Percentiles rank a stretch among this genome's conserved stretches.
phyloP scores from a whole-genome alignment of 2,888 invertebrate species.

The Tenthredo amoena region DNA sequence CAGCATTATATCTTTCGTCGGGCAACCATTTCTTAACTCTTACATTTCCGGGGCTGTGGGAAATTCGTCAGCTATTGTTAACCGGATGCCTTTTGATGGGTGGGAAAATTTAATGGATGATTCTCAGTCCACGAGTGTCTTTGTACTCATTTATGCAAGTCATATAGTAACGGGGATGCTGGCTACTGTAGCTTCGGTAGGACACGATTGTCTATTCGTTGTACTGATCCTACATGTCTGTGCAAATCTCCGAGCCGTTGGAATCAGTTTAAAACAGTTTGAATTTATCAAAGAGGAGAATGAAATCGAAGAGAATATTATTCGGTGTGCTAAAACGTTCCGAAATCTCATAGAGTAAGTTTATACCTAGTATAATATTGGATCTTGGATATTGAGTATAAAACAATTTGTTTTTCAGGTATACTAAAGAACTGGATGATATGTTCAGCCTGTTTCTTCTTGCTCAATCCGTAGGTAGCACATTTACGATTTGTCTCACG shows the following conservation, averaged over 20 bases:
- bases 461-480: background rate
- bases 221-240: constrained; percentile 40
- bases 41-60: background rate
- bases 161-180: background rate
- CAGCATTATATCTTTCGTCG: background rate
- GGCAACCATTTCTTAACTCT: background rate
- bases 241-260: constrained; percentile 4
- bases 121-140: background rate
- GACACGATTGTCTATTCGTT: constrained; percentile 30
- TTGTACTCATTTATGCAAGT: background rate
- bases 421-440: constrained; percentile 7
- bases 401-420: background rate
- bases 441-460: constrained; percentile 24
- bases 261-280: background rate
- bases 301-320: background rate
- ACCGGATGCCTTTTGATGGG: constrained; percentile 23
- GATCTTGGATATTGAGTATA: background rate
- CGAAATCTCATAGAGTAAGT: constrained; percentile 27
- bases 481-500: constrained; percentile 31
- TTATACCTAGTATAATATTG: background rate
- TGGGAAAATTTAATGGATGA: background rate
- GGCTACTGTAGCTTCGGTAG: constrained; percentile 19
- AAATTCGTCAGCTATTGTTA: background rate
- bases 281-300: background rate
- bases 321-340: constrained; percentile 2